phyloP scores from a whole-genome alignment of 2,888 invertebrate species.

The Neuroscelio doddi region DNA sequence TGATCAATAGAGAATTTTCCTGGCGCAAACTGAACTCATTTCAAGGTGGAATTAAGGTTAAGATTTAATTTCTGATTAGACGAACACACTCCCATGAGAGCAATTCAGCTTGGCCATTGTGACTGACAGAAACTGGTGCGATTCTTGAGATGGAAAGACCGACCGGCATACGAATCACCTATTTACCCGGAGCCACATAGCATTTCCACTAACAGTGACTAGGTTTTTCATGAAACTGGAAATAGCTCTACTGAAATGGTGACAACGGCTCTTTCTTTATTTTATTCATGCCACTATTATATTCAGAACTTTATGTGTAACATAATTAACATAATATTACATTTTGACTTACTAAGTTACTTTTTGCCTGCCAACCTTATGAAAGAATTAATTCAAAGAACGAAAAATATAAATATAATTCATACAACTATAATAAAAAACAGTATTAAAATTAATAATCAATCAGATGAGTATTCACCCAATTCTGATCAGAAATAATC shows the following conservation, averaged over 20 bases:
- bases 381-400: too few species aligned
- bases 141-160: slow-evolving; percentile 68
- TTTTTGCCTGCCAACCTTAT: too few species aligned
- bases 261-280: slow-evolving; percentile 46
- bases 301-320: slow-evolving; percentile 15
- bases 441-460: too few species aligned
- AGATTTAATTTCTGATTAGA: slow-evolving; percentile 71
- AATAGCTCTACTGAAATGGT: slow-evolving; percentile 34
- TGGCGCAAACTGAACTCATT: slow-evolving; percentile 17
- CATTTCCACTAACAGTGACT: slow-evolving; percentile 60
- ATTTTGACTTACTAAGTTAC: too few species aligned
- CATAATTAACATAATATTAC: slow-evolving; percentile 28
- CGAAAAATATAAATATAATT: slow-evolving; percentile 2
- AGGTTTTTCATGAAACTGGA: slow-evolving; percentile 33
- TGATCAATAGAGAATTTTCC: slow-evolving; percentile 29
- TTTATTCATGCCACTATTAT: slow-evolving; percentile 41
- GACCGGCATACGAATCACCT: slow-evolving; percentile 69
- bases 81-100: slow-evolving; percentile 56
- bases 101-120: slow-evolving; percentile 67
- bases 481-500: too few species aligned
- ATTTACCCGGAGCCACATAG: slow-evolving; percentile 60
- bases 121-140: slow-evolving; percentile 69
- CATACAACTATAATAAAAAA: too few species aligned
- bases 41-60: slow-evolving; percentile 62
- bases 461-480: too few species aligned